Conservation (phyloP, 2,113 vertebrate genomes). For the Eleginops maclovinus region DNA sequence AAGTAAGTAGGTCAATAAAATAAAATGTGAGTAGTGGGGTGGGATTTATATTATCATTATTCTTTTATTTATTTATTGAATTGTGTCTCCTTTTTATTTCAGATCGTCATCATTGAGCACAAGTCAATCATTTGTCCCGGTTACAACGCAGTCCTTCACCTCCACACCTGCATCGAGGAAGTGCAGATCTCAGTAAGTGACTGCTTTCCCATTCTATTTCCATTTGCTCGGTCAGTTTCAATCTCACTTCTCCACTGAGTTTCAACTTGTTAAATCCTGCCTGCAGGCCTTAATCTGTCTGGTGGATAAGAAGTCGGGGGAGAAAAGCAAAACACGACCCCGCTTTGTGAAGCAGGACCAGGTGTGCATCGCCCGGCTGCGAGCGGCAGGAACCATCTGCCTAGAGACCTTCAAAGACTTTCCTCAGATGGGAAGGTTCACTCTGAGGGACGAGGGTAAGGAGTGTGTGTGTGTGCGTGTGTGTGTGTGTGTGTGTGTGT, state of each 20-base stretch:
- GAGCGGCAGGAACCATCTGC: slow-evolving; percentile 97
- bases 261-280: slow-evolving; percentile 11
- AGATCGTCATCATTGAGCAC: slow-evolving; percentile 99
- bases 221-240: neutral
- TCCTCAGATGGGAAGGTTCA: slow-evolving; percentile 99
- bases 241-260: neutral
- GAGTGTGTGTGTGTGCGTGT: neutral
- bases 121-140: slow-evolving; percentile 99
- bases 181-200: slow-evolving; percentile 97
- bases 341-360: slow-evolving; percentile 99
- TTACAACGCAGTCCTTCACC: slow-evolving; percentile 98
- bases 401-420: slow-evolving; percentile 99
- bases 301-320: slow-evolving; percentile 99
- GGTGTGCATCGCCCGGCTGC: slow-evolving; percentile 96
- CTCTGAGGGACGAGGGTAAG: slow-evolving; percentile 97
- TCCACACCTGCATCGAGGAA: slow-evolving; percentile 99
- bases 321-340: slow-evolving; percentile 97
- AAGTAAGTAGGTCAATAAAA: no score
- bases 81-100: slow-evolving; percentile 23
- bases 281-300: slow-evolving; percentile 97
- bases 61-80: no score
- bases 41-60: no score
- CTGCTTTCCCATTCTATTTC: no score
- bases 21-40: no score
- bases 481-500: neutral